Evolutionary conservation across 2,113 vertebrate genomes (phyloP), one percentile per base, ranked within the genome.

Genomic region (Daubentonia madagascariensis): DNA sequence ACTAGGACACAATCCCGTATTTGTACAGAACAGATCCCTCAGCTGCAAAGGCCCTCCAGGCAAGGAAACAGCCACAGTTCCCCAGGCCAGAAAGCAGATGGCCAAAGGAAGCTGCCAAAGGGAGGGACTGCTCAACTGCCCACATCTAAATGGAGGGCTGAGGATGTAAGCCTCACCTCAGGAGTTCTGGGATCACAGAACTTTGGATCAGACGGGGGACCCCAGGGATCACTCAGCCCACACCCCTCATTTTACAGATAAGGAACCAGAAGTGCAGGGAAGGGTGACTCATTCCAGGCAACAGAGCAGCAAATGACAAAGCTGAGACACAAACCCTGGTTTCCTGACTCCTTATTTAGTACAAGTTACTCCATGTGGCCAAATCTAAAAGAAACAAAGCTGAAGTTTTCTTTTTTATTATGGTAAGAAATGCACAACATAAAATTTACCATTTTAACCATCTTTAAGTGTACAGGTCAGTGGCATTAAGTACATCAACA

Each of bases 31-130:
- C 22, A 78, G 45, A 68, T 54, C 45, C 20, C 75, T 88, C 54
- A n/a, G 70, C 80, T 68, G 18, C 73, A 93, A 48, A 90, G 40
- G 48, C 48, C 96, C 93, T 93, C 70, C 28, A 90, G 70, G 48
- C 22, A 28, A 65, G 63, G 11, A 68, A 52, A 63, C 45, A 48
- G 80, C 45, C 22, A 0, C 5, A 17, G 72, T 3, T 80, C 11
- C 87, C 50, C 37, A n/a, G 78, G 52, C 45, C 79, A 80, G 78
- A 70, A 83, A 96, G 68, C 84, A 80, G 83, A 81, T 80, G 94
- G 78, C 50, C 90, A 85, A 35, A 35, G 25, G 48, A 81, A 48
- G 80, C 54, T 70, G 63, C 94, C 78, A 81, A 67, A 30, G 54
- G 65, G 28, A 9, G 12, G 72, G 73, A 35, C 54, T 14, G 5